Conservation (phyloP, 2,888 invertebrate species). For the Globia sparganii region DNA sequence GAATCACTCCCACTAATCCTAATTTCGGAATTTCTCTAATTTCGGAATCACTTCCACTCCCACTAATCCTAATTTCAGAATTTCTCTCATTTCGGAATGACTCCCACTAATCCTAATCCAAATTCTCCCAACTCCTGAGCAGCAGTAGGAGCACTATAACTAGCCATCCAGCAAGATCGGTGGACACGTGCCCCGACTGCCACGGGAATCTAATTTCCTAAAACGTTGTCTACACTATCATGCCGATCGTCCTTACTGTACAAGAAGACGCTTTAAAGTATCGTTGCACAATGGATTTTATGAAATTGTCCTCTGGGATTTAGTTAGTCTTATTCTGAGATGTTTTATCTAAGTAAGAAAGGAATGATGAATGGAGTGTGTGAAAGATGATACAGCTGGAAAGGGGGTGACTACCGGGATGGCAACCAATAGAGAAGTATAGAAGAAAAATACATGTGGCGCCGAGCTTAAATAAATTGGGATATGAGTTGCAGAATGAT, state of each 20-base stretch:
- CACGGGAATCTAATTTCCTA: conserved; percentile 85
- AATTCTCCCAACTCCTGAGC: conserved; percentile 26
- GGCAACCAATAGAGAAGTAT: no score
- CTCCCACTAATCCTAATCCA: not conserved
- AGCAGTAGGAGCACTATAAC: conserved; percentile 49
- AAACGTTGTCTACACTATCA: conserved; percentile 83
- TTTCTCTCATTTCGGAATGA: no score
- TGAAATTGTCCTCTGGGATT: conserved; percentile 52
- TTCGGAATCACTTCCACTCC: no score
- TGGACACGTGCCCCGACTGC: conserved; percentile 82
- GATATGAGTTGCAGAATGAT: no score
- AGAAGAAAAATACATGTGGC: no score
- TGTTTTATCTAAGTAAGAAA: not conserved
- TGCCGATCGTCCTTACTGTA: conserved; percentile 52
- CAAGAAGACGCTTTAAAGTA: conserved; percentile 49
- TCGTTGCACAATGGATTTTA: conserved; percentile 51
- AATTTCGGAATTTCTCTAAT: no score
- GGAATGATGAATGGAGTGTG: not conserved
- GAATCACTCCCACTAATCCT: no score
- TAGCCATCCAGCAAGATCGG: conserved; percentile 75
- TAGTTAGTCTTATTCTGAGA: conserved; percentile 25
- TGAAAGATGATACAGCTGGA: not conserved
- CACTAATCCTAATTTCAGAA: no score
- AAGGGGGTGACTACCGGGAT: no score
- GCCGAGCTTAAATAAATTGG: no score